Percentiles rank a stretch among this genome's conserved stretches.
These are phyloP conservation scores for Neoniphon sammara DNA, from an alignment of 2,797 vertebrate genomes.

Conservation along the genomic window DNA sequence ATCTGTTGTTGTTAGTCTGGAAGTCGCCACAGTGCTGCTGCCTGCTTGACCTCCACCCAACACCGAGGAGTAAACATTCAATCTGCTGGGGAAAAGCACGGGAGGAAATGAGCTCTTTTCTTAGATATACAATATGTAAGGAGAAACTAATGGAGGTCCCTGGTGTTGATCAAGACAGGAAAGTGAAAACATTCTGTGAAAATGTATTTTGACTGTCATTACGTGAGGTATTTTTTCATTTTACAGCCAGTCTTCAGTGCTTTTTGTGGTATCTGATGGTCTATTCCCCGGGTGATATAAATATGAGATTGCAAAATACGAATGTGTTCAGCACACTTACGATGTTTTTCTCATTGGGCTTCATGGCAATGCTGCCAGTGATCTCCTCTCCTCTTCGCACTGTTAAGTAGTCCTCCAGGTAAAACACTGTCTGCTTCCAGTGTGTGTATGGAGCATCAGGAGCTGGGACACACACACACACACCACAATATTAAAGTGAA, in stretches of 20 bases:
- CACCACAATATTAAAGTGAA: slow-evolving; percentile 1
- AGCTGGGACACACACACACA: slow-evolving; percentile 77
- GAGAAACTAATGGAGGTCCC: background rate
- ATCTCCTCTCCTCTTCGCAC: slow-evolving; percentile 96
- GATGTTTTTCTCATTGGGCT: slow-evolving; percentile 96
- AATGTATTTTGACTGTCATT: no score
- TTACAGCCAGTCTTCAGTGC: no score
- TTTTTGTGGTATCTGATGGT: no score
- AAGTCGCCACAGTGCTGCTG: slow-evolving; percentile 36
- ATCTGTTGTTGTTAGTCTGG: slow-evolving; percentile 57
- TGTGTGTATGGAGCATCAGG: slow-evolving; percentile 96
- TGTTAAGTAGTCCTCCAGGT: slow-evolving; percentile 97
- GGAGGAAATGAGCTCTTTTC: slow-evolving; percentile 26
- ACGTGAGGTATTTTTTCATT: no score
- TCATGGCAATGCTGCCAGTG: slow-evolving; percentile 92
- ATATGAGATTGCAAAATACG: background rate
- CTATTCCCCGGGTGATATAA: background rate
- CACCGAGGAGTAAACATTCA: slow-evolving; percentile 33
- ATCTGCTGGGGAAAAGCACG: slow-evolving; percentile 9
- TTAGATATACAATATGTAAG: background rate
- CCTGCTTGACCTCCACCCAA: slow-evolving; percentile 22
- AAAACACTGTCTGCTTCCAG: slow-evolving; percentile 99
- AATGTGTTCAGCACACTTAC: slow-evolving; percentile 80
- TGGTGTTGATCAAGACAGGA: background rate
- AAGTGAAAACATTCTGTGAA: no score